These are phyloP conservation scores for Epinotia demarniana DNA, from an alignment of 2,888 invertebrate species.

Conservation along the genomic window DNA sequence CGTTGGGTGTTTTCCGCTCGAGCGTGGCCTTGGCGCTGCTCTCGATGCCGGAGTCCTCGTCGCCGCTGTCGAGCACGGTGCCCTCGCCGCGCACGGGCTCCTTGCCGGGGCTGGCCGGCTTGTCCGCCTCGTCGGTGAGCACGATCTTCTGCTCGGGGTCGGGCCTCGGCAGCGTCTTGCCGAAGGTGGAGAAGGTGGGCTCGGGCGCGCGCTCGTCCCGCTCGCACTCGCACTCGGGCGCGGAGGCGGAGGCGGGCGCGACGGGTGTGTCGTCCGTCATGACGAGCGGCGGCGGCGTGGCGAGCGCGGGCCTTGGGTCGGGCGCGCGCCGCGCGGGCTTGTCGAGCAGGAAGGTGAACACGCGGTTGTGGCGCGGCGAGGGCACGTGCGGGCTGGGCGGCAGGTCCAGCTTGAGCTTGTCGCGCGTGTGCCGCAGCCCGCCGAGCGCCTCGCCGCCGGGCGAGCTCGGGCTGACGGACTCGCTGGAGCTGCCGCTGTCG, in stretches of 20 bases:
- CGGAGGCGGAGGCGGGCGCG: constrained; percentile 63
- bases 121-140: constrained; percentile 54
- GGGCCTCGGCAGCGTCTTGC: constrained; percentile 72
- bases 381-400: constrained; percentile 83
- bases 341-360: constrained; percentile 77
- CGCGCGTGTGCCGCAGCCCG: constrained; percentile 89
- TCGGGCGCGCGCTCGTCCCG: constrained; percentile 55
- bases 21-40: constrained; percentile 85
- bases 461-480: constrained; percentile 76
- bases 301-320: constrained; percentile 49
- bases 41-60: constrained; percentile 87
- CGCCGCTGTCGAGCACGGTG: constrained; percentile 86
- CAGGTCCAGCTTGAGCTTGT: constrained; percentile 88
- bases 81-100: constrained; percentile 83
- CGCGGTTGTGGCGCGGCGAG: constrained; percentile 72
- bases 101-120: constrained; percentile 53
- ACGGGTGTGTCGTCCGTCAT: constrained; percentile 78
- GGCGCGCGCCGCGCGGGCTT: constrained; percentile 67
- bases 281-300: constrained; percentile 64
- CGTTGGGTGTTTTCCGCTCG: constrained; percentile 75
- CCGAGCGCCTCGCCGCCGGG: constrained; percentile 83
- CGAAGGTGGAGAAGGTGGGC: constrained; percentile 86
- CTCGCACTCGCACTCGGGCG: constrained; percentile 55
- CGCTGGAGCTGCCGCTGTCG: constrained; percentile 76
- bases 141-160: constrained; percentile 69